Percentiles rank a stretch among this genome's conserved stretches.
phyloP scores from a whole-genome alignment of 1,140 invertebrate species.

The Drosophila neocordata region DNA sequence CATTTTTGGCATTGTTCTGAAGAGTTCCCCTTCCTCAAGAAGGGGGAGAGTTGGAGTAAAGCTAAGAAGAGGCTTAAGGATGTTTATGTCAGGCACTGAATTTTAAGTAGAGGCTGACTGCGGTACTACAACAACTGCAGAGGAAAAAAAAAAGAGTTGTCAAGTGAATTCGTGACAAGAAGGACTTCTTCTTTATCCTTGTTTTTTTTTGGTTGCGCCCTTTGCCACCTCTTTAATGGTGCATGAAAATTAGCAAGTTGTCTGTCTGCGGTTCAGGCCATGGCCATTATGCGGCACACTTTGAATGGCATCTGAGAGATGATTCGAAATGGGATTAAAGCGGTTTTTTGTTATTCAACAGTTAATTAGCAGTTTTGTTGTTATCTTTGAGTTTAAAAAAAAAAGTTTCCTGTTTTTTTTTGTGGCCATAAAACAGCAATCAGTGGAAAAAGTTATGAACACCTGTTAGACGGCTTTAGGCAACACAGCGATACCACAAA shows the following conservation, averaged over 20 bases:
- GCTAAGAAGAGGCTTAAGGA: slow-evolving; percentile 54
- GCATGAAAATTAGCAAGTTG: slow-evolving; percentile 80
- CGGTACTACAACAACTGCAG: slow-evolving; percentile 24
- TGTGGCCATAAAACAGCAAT: slow-evolving; percentile 80
- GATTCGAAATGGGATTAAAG: slow-evolving; percentile 50
- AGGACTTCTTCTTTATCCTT: slow-evolving; percentile 1
- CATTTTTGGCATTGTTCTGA: slow-evolving; percentile 47
- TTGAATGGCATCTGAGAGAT: slow-evolving; percentile 55
- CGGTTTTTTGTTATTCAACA: slow-evolving; percentile 49
- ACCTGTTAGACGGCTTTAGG: slow-evolving; percentile 32
- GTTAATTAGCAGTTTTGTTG: slow-evolving; percentile 75
- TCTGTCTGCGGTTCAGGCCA: slow-evolving; percentile 54
- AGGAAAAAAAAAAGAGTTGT: slow-evolving; percentile 70
- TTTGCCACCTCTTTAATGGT: slow-evolving; percentile 67
- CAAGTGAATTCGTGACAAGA: slow-evolving; percentile 73
- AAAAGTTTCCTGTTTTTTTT: not conserved
- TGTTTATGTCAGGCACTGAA: slow-evolving; percentile 75
- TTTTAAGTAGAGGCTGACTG: slow-evolving; percentile 66
- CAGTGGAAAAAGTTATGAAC: slow-evolving; percentile 73
- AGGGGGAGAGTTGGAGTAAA: not conserved
- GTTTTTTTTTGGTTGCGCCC: too few species aligned
- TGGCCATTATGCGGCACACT: slow-evolving; percentile 77
- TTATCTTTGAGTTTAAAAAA: slow-evolving; percentile 46
- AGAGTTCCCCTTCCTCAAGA: not conserved
- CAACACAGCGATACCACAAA: slow-evolving; percentile 46